phyloP scores from a whole-genome alignment of 1,140 invertebrate species.

The Drosophila kepulauana region DNA sequence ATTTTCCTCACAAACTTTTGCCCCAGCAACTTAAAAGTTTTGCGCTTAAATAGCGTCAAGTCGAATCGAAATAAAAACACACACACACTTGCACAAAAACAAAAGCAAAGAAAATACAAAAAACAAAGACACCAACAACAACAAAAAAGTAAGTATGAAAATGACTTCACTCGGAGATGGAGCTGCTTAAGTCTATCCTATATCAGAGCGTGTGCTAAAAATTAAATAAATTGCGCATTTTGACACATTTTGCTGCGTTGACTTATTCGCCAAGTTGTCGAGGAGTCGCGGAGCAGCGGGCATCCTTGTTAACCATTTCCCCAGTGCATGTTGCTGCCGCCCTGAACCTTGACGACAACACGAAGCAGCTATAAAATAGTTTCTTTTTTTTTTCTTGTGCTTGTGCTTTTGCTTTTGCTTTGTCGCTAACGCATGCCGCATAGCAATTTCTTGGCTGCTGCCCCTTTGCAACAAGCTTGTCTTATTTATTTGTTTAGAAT shows the following conservation, averaged over 20 bases:
- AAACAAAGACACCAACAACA: constrained; percentile 6
- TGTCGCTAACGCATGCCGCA: constrained; percentile 75
- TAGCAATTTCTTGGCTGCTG: constrained; percentile 70
- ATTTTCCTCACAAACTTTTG: constrained; percentile 75
- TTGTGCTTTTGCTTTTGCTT: too few species aligned
- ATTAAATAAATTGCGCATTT: constrained; percentile 83
- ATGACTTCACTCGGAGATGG: constrained; percentile 63
- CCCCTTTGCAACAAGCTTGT: constrained; percentile 59
- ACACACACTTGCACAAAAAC: constrained; percentile 31
- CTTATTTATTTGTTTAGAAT: constrained; percentile 82
- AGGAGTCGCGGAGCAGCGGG: constrained; percentile 8
- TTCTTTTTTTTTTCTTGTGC: constrained; percentile 38
- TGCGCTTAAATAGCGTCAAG: constrained; percentile 78
- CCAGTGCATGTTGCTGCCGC: constrained; percentile 30
- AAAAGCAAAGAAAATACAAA: constrained; percentile 17
- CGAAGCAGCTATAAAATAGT: constrained; percentile 81
- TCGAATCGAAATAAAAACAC: constrained; percentile 60
- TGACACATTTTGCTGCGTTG: constrained; percentile 82
- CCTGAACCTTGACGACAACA: constrained; percentile 72
- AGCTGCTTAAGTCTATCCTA: constrained; percentile 49
- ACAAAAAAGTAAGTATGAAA: constrained; percentile 69
- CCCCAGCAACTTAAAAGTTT: constrained; percentile 79
- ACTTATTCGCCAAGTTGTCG: constrained; percentile 62
- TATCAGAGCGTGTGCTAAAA: constrained; percentile 62
- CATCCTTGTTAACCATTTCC: constrained; percentile 63